These are phyloP conservation scores for Falco punctatus DNA, from an alignment of 2,113 vertebrate species.

Conservation along the genomic window DNA sequence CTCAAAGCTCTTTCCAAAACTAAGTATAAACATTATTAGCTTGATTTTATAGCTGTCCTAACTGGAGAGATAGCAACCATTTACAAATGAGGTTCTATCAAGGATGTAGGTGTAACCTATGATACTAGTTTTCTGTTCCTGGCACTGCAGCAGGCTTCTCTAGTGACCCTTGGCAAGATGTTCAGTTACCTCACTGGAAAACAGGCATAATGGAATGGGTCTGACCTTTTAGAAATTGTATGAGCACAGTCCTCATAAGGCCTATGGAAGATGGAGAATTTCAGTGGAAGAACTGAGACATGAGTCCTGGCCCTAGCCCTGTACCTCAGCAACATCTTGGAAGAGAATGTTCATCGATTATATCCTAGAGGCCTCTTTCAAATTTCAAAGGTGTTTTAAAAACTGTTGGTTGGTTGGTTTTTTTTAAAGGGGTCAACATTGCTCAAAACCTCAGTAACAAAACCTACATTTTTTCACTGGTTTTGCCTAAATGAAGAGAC, in stretches of 20 bases:
- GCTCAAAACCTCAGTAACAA: neutral
- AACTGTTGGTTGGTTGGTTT: neutral
- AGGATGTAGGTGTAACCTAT: neutral
- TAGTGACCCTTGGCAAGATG: neutral
- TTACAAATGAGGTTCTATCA: conserved; percentile 35
- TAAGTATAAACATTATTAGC: conserved; percentile 35
- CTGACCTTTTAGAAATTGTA: neutral
- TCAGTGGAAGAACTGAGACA: neutral
- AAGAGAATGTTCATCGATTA: neutral
- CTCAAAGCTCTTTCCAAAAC: conserved; percentile 34
- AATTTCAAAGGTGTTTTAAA: neutral
- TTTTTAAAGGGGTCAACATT: neutral
- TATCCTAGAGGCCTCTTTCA: neutral
- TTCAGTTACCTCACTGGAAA: conserved; percentile 11
- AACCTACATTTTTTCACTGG: neutral
- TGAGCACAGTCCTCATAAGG: neutral
- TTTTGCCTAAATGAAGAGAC: neutral
- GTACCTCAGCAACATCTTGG: neutral
- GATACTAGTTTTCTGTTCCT: neutral
- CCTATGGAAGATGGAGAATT: neutral
- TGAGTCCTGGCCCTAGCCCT: neutral
- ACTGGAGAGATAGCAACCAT: neutral
- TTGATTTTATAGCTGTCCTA: conserved; percentile 33
- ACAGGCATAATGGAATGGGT: neutral
- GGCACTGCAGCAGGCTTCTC: neutral